Evolutionary conservation across 2,113 vertebrate species (phyloP).

Genomic region (Lichenostomus cassidix): DNA sequence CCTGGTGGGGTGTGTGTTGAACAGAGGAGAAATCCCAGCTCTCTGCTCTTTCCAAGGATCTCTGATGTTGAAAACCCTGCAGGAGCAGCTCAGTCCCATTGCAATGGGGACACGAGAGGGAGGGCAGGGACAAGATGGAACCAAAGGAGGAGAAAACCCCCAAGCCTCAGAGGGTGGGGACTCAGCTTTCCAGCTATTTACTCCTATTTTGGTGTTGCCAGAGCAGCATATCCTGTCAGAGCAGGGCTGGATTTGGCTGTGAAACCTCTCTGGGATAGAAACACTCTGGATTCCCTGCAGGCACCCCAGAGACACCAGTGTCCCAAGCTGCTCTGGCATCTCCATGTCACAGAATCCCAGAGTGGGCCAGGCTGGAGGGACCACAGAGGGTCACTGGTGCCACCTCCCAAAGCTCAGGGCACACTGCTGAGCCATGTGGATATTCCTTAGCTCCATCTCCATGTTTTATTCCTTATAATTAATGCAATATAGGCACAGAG

Average conservation of each 20-base stretch:
- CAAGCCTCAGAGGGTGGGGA: not conserved
- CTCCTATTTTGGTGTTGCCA: not conserved
- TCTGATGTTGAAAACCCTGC: not conserved
- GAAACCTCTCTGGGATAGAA: not conserved
- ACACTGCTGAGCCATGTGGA: fast-evolving
- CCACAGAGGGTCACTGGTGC: too few relatives aligned
- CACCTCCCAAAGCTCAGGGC: too few relatives aligned
- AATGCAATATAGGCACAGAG: not conserved
- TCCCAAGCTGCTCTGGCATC: not conserved
- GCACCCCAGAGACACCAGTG: not conserved
- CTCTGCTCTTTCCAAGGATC: not conserved
- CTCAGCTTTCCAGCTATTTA: not conserved
- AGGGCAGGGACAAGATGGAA: not conserved
- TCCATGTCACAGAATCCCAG: not conserved
- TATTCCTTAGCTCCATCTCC: not conserved
- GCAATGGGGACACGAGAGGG: not conserved
- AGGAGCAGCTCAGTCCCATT: not conserved
- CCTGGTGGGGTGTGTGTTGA: not conserved
- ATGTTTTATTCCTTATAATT: not conserved
- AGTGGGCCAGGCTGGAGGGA: too few relatives aligned
- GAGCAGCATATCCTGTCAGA: not conserved
- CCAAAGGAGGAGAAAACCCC: not conserved
- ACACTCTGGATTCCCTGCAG: not conserved
- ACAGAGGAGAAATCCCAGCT: not conserved
- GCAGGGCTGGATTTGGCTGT: fast-evolving